These are phyloP conservation scores for Calosoma granatense DNA, from an alignment of 1,140 invertebrate species.

Conservation along the genomic window DNA sequence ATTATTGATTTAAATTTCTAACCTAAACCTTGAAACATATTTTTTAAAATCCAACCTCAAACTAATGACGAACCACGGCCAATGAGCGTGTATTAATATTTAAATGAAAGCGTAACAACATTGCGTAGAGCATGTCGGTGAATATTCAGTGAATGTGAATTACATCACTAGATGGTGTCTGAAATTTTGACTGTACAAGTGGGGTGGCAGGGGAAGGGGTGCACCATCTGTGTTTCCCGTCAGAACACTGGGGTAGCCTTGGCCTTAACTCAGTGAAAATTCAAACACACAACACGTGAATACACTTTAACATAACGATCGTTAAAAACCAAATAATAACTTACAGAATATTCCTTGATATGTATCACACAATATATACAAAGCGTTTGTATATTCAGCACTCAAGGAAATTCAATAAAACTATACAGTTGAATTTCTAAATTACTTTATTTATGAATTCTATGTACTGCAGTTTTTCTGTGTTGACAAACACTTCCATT, in stretches of 20 bases:
- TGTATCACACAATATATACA: no score
- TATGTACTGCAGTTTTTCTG: no score
- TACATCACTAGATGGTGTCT: no score
- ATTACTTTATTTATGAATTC: no score
- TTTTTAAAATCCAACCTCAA: background rate
- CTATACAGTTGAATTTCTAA: no score
- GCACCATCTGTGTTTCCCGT: background rate
- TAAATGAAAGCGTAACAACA: background rate
- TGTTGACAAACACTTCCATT: no score
- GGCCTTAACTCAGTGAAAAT: background rate
- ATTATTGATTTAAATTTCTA: no score
- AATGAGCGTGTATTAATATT: background rate
- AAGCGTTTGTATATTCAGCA: no score
- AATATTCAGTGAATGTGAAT: background rate
- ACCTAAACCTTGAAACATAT: background rate
- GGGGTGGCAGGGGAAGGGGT: no score
- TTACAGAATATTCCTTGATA: no score
- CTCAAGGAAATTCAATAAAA: no score
- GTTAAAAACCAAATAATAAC: background rate
- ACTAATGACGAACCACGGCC: background rate
- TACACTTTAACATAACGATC: background rate
- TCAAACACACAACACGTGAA: background rate
- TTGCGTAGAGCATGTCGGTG: background rate
- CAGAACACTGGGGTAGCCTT: background rate
- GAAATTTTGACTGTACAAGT: no score